These are phyloP conservation scores for Herpetotheres cachinnans DNA, from an alignment of 2,113 vertebrate genomes.

Conservation along the genomic window DNA sequence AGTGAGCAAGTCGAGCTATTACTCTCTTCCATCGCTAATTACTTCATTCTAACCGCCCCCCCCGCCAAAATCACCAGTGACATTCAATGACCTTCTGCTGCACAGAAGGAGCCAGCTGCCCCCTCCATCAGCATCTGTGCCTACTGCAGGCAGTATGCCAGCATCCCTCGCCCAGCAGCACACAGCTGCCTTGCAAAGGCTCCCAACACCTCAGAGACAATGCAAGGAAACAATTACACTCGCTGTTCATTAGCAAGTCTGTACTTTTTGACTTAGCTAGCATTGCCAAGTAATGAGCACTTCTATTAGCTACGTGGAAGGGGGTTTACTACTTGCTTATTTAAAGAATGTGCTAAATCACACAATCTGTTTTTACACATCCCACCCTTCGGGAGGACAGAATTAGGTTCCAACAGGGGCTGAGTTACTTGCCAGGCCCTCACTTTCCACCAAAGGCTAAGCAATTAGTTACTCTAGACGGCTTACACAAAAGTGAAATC, in stretches of 20 bases:
- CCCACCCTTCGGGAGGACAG: not conserved
- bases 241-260: not conserved
- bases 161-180: not conserved
- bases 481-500: not conserved
- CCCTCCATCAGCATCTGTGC: not conserved
- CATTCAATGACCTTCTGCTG: not conserved
- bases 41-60: not conserved
- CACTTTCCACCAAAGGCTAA: not conserved
- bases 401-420: not conserved
- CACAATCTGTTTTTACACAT: not conserved
- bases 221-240: not conserved
- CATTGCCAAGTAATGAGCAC: not conserved
- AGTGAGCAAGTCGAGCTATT: not conserved
- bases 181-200: not conserved
- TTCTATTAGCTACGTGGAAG: not conserved
- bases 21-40: not conserved
- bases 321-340: not conserved
- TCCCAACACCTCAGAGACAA: not conserved
- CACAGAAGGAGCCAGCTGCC: not conserved
- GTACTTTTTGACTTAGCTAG: not conserved
- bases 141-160: fast-evolving
- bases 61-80: not conserved
- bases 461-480: not conserved
- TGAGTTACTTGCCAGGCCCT: not conserved
- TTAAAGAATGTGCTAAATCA: not conserved